phyloP scores from a whole-genome alignment of 2,888 invertebrate genomes.

The Amblyteles armatorius region DNA sequence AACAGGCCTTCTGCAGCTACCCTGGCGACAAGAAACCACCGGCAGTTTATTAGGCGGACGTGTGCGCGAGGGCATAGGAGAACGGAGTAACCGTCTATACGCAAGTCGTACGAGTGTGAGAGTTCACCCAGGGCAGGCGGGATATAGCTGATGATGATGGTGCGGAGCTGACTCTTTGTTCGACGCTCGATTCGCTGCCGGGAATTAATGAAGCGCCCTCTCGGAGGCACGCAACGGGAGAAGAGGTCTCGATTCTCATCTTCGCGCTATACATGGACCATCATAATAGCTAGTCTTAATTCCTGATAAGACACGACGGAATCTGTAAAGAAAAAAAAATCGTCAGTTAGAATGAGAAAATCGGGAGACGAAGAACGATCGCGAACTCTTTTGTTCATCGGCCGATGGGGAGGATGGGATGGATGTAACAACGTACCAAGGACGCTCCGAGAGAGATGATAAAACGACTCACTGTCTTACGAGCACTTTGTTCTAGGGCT shows the following conservation, averaged over 20 bases:
- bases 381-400: constrained; percentile 14
- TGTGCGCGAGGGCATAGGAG: constrained; percentile 67
- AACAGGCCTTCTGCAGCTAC: constrained; percentile 47
- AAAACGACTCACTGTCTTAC: constrained; percentile 58
- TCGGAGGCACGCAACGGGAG: not conserved
- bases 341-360: not conserved
- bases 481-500: constrained; percentile 60
- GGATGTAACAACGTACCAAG: constrained; percentile 46
- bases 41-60: constrained; percentile 81
- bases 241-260: constrained; percentile 10
- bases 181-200: constrained; percentile 41
- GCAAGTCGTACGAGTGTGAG: constrained; percentile 19
- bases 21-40: constrained; percentile 73
- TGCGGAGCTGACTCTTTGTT: constrained; percentile 43
- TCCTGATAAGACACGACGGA: constrained; percentile 48
- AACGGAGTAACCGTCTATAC: constrained; percentile 33
- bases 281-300: constrained; percentile 26
- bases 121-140: constrained; percentile 2
- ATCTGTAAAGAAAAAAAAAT: constrained; percentile 2
- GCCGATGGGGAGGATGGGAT: constrained; percentile 9
- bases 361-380: constrained; percentile 22
- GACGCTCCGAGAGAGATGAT: constrained; percentile 47
- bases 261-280: not conserved
- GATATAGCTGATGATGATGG: not conserved
- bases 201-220: constrained; percentile 37